phyloP scores from a whole-genome alignment of 1,140 invertebrate species.

The Euura lappo region DNA sequence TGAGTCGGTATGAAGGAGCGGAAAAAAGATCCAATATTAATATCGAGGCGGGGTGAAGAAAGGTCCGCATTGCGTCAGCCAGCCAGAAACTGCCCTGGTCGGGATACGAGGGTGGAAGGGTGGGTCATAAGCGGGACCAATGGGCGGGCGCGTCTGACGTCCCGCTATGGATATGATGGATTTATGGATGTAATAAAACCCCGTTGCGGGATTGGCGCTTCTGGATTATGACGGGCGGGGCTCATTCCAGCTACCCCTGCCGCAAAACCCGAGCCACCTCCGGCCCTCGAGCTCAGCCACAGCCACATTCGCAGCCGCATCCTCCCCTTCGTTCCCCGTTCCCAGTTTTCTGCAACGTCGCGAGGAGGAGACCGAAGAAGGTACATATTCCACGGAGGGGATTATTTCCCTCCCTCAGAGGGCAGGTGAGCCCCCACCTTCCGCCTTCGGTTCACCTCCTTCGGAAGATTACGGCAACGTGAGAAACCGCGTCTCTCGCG shows the following conservation, averaged over 20 bases:
- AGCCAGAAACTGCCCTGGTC: slow-evolving; percentile 1
- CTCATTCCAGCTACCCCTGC: slow-evolving; percentile 20
- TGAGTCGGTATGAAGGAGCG: not conserved
- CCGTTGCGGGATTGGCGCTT: slow-evolving; percentile 55
- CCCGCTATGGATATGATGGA: slow-evolving; percentile 62
- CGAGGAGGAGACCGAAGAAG: not conserved
- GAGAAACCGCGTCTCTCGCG: not conserved
- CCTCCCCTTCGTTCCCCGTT: slow-evolving; percentile 14
- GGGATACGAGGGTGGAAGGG: slow-evolving; percentile 28
- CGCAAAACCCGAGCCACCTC: slow-evolving; percentile 26
- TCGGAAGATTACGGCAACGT: not conserved
- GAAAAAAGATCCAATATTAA: slow-evolving; percentile 57
- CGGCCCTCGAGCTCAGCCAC: slow-evolving; percentile 53
- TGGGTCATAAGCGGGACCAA: slow-evolving; percentile 43
- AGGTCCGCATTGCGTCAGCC: slow-evolving; percentile 58
- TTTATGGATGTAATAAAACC: slow-evolving; percentile 66
- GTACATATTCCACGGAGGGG: not conserved
- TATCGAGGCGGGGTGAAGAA: slow-evolving; percentile 45
- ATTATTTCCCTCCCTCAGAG: not conserved
- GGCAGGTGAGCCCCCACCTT: slow-evolving; percentile 5
- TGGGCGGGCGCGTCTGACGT: slow-evolving; percentile 35
- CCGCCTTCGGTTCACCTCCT: not conserved
- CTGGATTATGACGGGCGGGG: slow-evolving; percentile 62
- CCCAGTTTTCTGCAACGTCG: not conserved
- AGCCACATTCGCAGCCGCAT: slow-evolving; percentile 43